Evolutionary conservation across 1,140 invertebrate species (phyloP).

Genomic region (Sinonovacula constricta): DNA sequence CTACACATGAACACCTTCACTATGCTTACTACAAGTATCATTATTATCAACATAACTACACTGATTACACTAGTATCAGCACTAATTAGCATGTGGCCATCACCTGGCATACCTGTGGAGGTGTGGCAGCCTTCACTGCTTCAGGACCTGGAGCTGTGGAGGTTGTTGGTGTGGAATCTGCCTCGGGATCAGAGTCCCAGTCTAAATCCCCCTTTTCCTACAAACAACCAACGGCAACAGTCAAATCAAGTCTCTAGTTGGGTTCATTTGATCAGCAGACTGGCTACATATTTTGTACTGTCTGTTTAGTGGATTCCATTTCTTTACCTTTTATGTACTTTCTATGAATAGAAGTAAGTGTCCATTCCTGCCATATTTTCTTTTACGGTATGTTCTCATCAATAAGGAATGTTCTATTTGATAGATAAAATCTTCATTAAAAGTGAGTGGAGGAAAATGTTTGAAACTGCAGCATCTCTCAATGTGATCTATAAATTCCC

Average conservation of each 20-base stretch:
- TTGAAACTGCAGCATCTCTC: too few relatives aligned
- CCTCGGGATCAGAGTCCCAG: conserved; percentile 36
- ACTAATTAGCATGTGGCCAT: too few relatives aligned
- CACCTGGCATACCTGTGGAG: too few relatives aligned
- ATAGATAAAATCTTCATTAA: too few relatives aligned
- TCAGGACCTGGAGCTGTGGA: too few relatives aligned
- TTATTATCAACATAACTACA: neutral
- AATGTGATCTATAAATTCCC: too few relatives aligned
- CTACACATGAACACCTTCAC: neutral
- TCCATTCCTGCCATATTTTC: neutral
- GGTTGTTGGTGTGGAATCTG: neutral
- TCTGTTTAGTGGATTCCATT: neutral
- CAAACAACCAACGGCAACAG: neutral
- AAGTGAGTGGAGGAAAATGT: too few relatives aligned
- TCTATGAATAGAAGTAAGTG: neutral
- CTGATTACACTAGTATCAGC: too few relatives aligned
- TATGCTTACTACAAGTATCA: too few relatives aligned
- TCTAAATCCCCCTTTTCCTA: conserved; percentile 29
- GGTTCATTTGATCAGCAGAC: neutral
- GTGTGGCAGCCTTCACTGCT: too few relatives aligned
- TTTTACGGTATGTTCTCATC: neutral
- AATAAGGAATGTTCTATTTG: too few relatives aligned
- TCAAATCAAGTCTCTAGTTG: neutral
- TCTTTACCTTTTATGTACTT: neutral
- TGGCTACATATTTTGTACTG: neutral